Base-by-base conservation (phyloP, 2,797 vertebrate species). In the Gallinago solitaria region DNA sequence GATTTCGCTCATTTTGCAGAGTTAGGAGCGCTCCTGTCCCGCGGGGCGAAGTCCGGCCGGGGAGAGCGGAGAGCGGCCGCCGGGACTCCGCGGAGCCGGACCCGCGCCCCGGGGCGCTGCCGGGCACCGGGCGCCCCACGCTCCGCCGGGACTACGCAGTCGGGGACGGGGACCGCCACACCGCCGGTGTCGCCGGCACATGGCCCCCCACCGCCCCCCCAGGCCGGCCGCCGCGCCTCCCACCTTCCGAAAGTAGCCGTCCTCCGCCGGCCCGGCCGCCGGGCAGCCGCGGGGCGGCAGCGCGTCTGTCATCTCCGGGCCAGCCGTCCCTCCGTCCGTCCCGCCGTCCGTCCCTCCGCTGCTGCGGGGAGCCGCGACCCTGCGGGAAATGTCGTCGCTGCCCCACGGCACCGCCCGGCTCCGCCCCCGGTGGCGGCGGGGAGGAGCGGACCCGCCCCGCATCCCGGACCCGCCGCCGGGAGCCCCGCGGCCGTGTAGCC, bases 191-290 rank as follows among this genome's bases (percentile, higher is more conserved):
- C 37, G 18, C 10, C 4, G 8, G 4, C 51, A 9, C 16, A 2
- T 8, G 30, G 5, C 20, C 32, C 19, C 56, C 74, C 45, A 43
- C 63, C 32, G 12, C 27, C 10, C 16, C 16, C 16, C 19, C 9
- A 4, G 32, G 16, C 53, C 33, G 19, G 4, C 59, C 33, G 9
- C 21, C 33, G 12, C 47, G 15, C 16, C 11, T 12, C 97, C 35
- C 75, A 98, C 98, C 98, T 98, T 98, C 64, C 98, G 97, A 97
- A 98, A 98, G 92, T 98, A 98, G 85, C 95, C 39, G 9, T 97
- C 93, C 39, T 70, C 67, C 19, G 93, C 81, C 45, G 91, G 93
- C 48, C 96, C 96, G 23, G 97, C 89, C 8, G 95, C 86, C 83
- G 18, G 87, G 35, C 97, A 70, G 45, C 39, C 73, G 28, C 57